Evolutionary conservation across 2,113 vertebrate genomes (phyloP).

Genomic region (Forbesichthys agassizii): DNA sequence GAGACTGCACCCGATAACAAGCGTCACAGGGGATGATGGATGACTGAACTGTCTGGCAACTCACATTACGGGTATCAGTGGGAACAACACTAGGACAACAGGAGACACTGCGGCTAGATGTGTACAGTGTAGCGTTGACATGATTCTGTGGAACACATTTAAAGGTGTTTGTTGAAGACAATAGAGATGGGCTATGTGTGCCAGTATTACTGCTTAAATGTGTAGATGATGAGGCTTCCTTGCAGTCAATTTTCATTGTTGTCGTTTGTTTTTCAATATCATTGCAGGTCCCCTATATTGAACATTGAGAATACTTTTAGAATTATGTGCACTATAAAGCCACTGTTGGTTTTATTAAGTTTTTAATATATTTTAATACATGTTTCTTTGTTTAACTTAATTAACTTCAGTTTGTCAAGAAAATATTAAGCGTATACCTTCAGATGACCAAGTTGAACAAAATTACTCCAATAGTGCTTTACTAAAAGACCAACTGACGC

Average conservation of each 20-base stretch:
- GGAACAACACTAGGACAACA: background rate
- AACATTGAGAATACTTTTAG: background rate
- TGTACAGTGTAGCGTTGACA: background rate
- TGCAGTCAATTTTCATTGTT: slow-evolving; percentile 11
- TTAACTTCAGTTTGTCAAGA: background rate
- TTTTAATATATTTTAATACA: background rate
- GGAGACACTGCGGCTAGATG: background rate
- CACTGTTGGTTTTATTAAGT: too few species aligned
- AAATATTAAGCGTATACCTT: slow-evolving; percentile 41
- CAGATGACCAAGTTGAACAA: slow-evolving; percentile 72
- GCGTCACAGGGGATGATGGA: slow-evolving; percentile 77
- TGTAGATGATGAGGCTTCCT: slow-evolving; percentile 18
- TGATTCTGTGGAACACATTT: slow-evolving; percentile 21
- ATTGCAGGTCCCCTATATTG: slow-evolving; percentile 35
- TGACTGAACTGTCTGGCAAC: slow-evolving; percentile 71
- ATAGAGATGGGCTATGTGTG: slow-evolving; percentile 16
- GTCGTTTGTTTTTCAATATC: slow-evolving; percentile 19
- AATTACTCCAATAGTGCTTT: slow-evolving; percentile 83
- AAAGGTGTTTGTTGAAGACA: slow-evolving; percentile 38
- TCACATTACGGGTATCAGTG: slow-evolving; percentile 38
- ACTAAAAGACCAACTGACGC: slow-evolving; percentile 86
- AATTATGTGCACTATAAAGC: too few species aligned
- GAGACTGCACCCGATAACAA: slow-evolving; percentile 76
- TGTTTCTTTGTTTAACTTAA: background rate
- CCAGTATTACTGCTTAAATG: slow-evolving; percentile 13